Evolutionary conservation across 2,888 invertebrate genomes (phyloP).

Genomic region (Lochmaea crataegi): DNA sequence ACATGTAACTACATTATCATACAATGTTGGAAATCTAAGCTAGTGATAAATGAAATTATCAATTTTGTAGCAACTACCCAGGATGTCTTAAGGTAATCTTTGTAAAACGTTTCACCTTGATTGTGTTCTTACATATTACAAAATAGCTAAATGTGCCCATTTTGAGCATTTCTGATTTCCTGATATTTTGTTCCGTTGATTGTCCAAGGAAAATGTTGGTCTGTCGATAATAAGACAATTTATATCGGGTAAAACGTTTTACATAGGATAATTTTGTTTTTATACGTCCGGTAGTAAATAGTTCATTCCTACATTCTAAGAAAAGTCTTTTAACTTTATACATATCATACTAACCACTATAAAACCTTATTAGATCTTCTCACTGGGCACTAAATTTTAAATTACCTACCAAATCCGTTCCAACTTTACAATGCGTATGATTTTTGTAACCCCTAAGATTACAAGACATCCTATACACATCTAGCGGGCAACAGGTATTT

Average conservation of each 20-base stretch:
- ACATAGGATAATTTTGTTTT: not conserved
- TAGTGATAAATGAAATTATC: constrained; percentile 14
- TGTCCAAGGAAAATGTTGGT: not conserved
- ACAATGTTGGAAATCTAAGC: constrained; percentile 19
- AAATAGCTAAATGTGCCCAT: not conserved
- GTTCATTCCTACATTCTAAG: not conserved
- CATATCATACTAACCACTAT: not conserved
- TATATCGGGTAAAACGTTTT: not conserved
- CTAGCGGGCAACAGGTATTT: constrained; percentile 5
- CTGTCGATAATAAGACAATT: not conserved
- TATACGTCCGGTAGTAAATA: not conserved
- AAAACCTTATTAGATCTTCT: not conserved
- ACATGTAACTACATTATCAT: constrained; percentile 36
- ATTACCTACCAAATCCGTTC: not conserved
- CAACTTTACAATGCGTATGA: not conserved
- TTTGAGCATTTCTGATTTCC: not conserved
- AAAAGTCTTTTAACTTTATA: not conserved
- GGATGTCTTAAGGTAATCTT: not conserved
- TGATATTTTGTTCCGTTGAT: not conserved
- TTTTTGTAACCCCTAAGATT: not conserved
- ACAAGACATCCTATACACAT: constrained; percentile 5
- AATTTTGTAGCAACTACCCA: constrained; percentile 19
- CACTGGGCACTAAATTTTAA: not conserved
- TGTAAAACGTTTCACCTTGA: not conserved
- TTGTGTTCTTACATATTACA: not conserved